Conservation (phyloP, 2,888 invertebrate genomes). For the Agrotis ipsilon region DNA sequence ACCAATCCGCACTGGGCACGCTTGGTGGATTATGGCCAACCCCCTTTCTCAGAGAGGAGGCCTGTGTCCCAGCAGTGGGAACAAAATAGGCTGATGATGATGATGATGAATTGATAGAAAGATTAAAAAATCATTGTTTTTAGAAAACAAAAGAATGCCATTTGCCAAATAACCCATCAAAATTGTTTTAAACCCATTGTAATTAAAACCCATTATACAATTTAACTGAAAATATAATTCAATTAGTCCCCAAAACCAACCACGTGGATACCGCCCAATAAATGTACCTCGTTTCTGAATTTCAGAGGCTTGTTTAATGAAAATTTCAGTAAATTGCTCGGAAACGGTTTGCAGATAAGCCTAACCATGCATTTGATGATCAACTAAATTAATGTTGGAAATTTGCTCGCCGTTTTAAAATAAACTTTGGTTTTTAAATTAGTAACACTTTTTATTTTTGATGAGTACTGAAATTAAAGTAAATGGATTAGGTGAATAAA, state of each 20-base stretch:
- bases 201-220: conserved; percentile 32
- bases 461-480: too few relatives aligned
- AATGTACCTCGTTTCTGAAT: conserved; percentile 27
- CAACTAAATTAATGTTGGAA: conserved; percentile 8
- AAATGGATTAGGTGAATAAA: too few relatives aligned
- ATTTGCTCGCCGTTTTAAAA: neutral
- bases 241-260: conserved; percentile 8
- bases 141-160: neutral
- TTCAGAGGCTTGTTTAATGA: conserved; percentile 40
- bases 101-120: too few relatives aligned
- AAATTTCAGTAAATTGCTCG: conserved; percentile 46
- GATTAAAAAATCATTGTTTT: neutral
- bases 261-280: conserved; percentile 16
- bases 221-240: conserved; percentile 29
- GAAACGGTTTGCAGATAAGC: conserved; percentile 13
- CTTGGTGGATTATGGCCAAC: too few relatives aligned
- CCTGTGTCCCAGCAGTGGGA: too few relatives aligned
- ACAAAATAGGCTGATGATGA: too few relatives aligned
- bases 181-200: neutral
- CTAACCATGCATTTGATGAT: conserved; percentile 33
- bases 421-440: neutral
- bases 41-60: too few relatives aligned
- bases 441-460: neutral
- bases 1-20: too few relatives aligned
- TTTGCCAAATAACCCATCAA: neutral